Percentiles rank a stretch among this genome's conserved stretches.
Conservation (phyloP, 2,888 invertebrate species). For the Aleiodes testaceus region DNA sequence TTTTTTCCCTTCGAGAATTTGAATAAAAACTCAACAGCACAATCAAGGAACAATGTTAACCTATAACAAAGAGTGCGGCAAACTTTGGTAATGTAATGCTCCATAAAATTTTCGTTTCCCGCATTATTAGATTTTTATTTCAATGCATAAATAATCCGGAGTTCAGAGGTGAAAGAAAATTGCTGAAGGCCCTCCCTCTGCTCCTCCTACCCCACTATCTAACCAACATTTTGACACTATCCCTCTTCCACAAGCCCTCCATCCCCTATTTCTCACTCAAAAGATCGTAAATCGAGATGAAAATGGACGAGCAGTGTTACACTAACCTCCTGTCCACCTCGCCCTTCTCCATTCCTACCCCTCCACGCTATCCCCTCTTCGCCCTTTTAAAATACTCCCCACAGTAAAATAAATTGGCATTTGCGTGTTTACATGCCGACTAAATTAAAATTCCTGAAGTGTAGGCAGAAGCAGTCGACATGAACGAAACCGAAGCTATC, state of each 20-base stretch:
- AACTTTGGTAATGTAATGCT: too few species aligned
- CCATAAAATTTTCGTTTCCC: too few species aligned
- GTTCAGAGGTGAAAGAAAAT: not conserved
- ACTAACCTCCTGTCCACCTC: slow-evolving; percentile 39
- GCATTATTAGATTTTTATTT: too few species aligned
- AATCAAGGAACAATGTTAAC: too few species aligned
- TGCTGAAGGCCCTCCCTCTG: not conserved
- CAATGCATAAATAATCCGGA: too few species aligned
- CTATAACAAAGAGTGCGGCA: too few species aligned
- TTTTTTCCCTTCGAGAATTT: too few species aligned
- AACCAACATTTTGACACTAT: slow-evolving; percentile 19
- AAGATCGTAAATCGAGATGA: slow-evolving; percentile 49
- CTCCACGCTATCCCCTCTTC: slow-evolving; percentile 15
- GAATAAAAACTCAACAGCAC: too few species aligned
- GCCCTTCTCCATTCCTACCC: slow-evolving; percentile 31
- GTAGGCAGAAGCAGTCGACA: slow-evolving; percentile 55
- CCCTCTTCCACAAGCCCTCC: slow-evolving; percentile 25
- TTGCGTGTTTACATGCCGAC: slow-evolving; percentile 64
- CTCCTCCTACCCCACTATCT: not conserved
- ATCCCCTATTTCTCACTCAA: slow-evolving; percentile 14
- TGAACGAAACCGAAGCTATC: slow-evolving; percentile 46
- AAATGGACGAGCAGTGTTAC: slow-evolving; percentile 47
- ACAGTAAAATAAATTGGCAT: slow-evolving; percentile 64
- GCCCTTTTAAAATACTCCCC: slow-evolving; percentile 55
- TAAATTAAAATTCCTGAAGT: slow-evolving; percentile 66